phyloP scores from a whole-genome alignment of 2,797 vertebrate species.

The Picus viridis region DNA sequence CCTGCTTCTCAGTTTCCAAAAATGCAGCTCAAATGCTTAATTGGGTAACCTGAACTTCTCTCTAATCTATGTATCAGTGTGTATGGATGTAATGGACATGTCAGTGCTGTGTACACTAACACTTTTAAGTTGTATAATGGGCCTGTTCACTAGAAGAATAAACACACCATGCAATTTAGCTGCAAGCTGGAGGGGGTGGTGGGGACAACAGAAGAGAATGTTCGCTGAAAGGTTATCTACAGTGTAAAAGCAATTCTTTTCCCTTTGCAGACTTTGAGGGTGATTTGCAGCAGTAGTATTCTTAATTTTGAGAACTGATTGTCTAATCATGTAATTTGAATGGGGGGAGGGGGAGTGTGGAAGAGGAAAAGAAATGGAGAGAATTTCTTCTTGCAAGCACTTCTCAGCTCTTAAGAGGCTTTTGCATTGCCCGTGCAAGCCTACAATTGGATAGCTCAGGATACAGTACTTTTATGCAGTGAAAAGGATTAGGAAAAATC shows the following conservation, averaged over 20 bases:
- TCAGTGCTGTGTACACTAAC: background rate
- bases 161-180: background rate
- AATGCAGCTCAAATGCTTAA: slow-evolving; percentile 30
- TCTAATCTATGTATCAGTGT: background rate
- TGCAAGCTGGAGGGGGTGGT: background rate
- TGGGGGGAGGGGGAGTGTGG: background rate
- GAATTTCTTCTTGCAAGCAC: background rate
- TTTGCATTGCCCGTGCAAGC: background rate
- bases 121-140: slow-evolving; percentile 36
- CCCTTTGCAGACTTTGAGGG: background rate
- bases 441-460: background rate
- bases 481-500: slow-evolving; percentile 1
- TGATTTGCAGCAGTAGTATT: background rate
- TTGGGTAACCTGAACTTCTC: slow-evolving; percentile 38
- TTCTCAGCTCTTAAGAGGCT: slow-evolving; percentile 14
- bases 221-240: background rate
- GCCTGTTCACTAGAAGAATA: slow-evolving; percentile 39
- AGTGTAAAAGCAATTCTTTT: background rate
- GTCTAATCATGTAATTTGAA: background rate
- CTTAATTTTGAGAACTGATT: background rate
- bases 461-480: background rate
- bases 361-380: background rate
- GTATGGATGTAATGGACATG: slow-evolving; percentile 13
- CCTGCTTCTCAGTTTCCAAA: background rate
- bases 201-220: background rate